phyloP scores from a whole-genome alignment of 2,888 invertebrate genomes.

The Drosophila lacicola region DNA sequence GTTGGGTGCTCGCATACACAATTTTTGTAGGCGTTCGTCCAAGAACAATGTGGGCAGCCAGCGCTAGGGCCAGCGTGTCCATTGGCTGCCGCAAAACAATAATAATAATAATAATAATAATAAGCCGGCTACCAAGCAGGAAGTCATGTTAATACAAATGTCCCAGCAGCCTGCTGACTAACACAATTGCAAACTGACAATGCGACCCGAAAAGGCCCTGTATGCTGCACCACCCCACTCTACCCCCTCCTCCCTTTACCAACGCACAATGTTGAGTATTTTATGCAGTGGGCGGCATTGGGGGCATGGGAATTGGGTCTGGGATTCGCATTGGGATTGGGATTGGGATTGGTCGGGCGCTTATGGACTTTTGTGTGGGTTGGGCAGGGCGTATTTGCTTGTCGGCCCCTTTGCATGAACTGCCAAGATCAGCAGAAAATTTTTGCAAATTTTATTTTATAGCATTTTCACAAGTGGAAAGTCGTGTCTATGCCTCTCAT shows the following conservation, averaged over 20 bases:
- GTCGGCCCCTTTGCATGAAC: conserved; percentile 67
- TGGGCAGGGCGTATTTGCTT: conserved; percentile 60
- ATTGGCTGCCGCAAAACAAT: conserved; percentile 70
- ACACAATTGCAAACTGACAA: conserved; percentile 77
- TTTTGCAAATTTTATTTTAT: conserved; percentile 81
- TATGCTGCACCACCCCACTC: background rate
- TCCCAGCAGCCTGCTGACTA: conserved; percentile 73
- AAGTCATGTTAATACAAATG: conserved; percentile 79
- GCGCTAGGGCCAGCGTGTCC: conserved; percentile 13
- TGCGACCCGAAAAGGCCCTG: conserved; percentile 10
- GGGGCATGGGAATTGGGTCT: conserved; percentile 4
- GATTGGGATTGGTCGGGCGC: conserved; percentile 8
- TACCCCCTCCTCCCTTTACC: background rate
- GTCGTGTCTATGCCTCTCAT: conserved; percentile 62
- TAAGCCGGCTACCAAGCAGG: conserved; percentile 53
- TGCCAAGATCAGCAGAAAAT: conserved; percentile 82
- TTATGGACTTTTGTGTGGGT: background rate
- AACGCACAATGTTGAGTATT: conserved; percentile 39
- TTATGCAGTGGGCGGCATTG: conserved; percentile 65
- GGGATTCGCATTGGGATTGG: conserved; percentile 11
- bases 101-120: conserved; percentile 71
- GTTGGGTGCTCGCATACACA: conserved; percentile 54
- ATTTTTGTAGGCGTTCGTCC: conserved; percentile 48
- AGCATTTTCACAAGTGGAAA: conserved; percentile 80
- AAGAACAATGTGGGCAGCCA: conserved; percentile 56